Evolutionary conservation across 2,113 vertebrate species (phyloP), one percentile per base, ranked within the genome.

Genomic region (Ginglymostoma cirratum): DNA sequence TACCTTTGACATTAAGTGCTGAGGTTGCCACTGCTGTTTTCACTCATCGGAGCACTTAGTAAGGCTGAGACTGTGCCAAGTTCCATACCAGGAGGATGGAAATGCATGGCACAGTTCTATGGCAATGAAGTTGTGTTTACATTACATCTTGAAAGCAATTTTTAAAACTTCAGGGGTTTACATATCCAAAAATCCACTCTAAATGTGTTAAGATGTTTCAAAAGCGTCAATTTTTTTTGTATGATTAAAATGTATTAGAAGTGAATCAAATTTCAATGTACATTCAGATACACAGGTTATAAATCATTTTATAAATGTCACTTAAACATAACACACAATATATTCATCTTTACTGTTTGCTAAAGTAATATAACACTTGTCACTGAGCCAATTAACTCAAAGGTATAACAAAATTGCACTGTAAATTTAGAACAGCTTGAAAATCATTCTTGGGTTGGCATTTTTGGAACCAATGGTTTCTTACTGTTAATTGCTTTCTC

Each of bases 321-420:
- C n/a, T 93, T 66, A 66, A 93, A 66, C 30, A 93, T 34, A 67
- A 66, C 34, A 23, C 89, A 66, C 17, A 6, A 65, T 38, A 67
- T 3, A 38, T 38, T 69, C 90, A 83, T 65, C 67, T 52, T 48
- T 12, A 34, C 42, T 94, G 34, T 80, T 83, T 96, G 65, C 70
- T 34, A 48, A n/a, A 87, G 93, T 52, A 96, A 96, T 80, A 95
- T 38, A 76, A 96, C 1, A 85, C n/a, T 38, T 3, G 48, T 27
- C 95, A n/a, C 89, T 48, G 96, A 96, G 95, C 30, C 96, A 80
- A 95, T 94, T 89, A 96, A 45, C 65, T 69, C 69, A 48, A 66
- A 67, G 15, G 67, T 52, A 65, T 24, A 55, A 96, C 78, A 96
- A 85, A 94, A 96, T 96, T 70, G 96, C 86, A 96, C 96, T 80